Percentiles rank a stretch among this genome's conserved stretches.
Conservation (phyloP, 2,888 invertebrate species). For the Eristalis arbustorum region DNA sequence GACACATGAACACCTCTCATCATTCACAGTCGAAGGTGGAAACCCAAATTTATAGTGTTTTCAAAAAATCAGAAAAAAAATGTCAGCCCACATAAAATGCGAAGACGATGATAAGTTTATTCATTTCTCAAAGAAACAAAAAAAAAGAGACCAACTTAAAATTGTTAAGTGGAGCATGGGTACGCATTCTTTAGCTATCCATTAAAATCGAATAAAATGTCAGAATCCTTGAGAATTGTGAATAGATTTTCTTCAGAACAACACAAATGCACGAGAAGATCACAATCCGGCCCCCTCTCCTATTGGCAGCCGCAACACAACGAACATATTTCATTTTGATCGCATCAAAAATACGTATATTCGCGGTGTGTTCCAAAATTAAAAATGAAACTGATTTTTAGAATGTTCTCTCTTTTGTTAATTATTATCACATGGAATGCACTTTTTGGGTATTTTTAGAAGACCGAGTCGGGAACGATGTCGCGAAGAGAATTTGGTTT, state of each 20-base stretch:
- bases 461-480: not conserved
- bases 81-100: not conserved
- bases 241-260: not conserved
- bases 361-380: slow-evolving; percentile 2
- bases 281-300: too few species aligned
- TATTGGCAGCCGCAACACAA: not conserved
- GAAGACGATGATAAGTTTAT: not conserved
- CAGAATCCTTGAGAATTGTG: not conserved
- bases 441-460: slow-evolving; percentile 35
- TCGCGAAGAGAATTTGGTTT: not conserved
- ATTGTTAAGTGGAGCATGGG: not conserved
- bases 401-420: slow-evolving; percentile 11
- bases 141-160: not conserved
- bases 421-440: slow-evolving; percentile 47
- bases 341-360: not conserved
- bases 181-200: not conserved
- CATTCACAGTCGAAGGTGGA: not conserved
- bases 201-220: not conserved
- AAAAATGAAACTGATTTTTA: not conserved
- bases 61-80: not conserved
- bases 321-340: not conserved
- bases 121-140: not conserved
- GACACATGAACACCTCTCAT: not conserved
- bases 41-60: not conserved
- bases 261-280: not conserved